Base-by-base conservation (phyloP, 2,888 invertebrate species). In the Drosophila cognata region DNA sequence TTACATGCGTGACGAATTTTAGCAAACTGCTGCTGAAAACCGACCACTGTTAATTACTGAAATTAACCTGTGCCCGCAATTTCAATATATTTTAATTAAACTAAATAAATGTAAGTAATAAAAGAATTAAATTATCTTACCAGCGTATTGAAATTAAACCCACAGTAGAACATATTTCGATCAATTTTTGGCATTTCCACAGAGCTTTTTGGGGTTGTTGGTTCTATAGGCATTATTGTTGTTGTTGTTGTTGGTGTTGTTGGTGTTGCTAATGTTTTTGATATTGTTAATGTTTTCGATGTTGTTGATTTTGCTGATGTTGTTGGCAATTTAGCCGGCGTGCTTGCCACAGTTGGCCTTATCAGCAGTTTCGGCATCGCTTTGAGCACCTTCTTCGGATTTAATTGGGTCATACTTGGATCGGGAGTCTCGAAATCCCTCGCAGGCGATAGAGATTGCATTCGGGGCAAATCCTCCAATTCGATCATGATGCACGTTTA, bases 361-460 rank as follows among this genome's bases (percentile, higher is more conserved):
- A 88, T 88, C 25, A 82, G 28, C 11, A 74, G 11, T 36, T 81
- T 86, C 10, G 60, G 55, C 21, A 53, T 79, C 3, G 68, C 51
- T 36, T 56, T 74, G 16, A 68, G 57, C 5, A 61, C 60, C 53
- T 70, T 74, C 58, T 79, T 84, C 38, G 66, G 66, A 29, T 63
- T 52, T 29, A 76, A 13, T 33, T 67, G 55, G 3, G 64, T 38
- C 31, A 53, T 8, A 5, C 48, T 56, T 53, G 63, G 18, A 18
- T 65, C 53, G 18, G 61, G 63, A 13, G 81, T 79, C n/a, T 85
- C 87, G 21, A 91, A 65, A 21, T 91, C 90, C 58, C 84, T 82
- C 7, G 84, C 72, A 4, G 93, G 93, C 3, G 93, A 93, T 16
- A 93, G 77, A 28, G 93, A 93, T 79, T 92, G 89, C 85, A 93